phyloP scores from a whole-genome alignment of 1,140 invertebrate genomes.

The Periplaneta americana region DNA sequence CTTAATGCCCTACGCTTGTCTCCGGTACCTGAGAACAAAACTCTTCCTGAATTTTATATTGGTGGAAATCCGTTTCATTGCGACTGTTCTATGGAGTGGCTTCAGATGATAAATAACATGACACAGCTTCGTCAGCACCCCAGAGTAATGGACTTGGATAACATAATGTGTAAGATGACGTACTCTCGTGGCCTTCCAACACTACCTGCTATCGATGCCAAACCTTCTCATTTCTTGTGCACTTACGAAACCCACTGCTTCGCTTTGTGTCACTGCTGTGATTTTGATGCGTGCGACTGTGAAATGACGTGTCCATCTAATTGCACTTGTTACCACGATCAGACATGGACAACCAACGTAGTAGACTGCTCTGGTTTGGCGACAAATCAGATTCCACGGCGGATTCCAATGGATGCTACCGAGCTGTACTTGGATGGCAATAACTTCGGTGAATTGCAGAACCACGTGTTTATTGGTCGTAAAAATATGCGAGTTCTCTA shows the following conservation, averaged over 20 bases:
- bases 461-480: slow-evolving; percentile 85
- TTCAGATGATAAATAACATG: slow-evolving; percentile 80
- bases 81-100: slow-evolving; percentile 89
- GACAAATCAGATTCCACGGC: slow-evolving; percentile 68
- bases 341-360: slow-evolving; percentile 88
- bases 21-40: slow-evolving; percentile 58
- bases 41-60: slow-evolving; percentile 78
- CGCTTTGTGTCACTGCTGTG: slow-evolving; percentile 87
- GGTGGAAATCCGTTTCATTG: slow-evolving; percentile 87
- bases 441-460: slow-evolving; percentile 73
- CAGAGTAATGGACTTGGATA: slow-evolving; percentile 78
- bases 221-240: slow-evolving; percentile 80
- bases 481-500: slow-evolving; percentile 83
- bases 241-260: slow-evolving; percentile 90
- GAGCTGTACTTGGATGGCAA: slow-evolving; percentile 90
- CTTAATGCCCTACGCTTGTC: slow-evolving; percentile 69
- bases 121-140: slow-evolving; percentile 74
- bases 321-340: slow-evolving; percentile 88
- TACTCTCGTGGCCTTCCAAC: slow-evolving; percentile 66
- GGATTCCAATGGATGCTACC: slow-evolving; percentile 90
- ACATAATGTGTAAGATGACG: slow-evolving; percentile 77
- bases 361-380: slow-evolving; percentile 81
- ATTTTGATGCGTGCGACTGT: slow-evolving; percentile 92
- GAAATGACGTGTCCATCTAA: slow-evolving; percentile 90
- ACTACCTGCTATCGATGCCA: slow-evolving; percentile 45